These are phyloP conservation scores for Chaetodon trifasciatus DNA, from an alignment of 2,797 vertebrate genomes.

Conservation along the genomic window DNA sequence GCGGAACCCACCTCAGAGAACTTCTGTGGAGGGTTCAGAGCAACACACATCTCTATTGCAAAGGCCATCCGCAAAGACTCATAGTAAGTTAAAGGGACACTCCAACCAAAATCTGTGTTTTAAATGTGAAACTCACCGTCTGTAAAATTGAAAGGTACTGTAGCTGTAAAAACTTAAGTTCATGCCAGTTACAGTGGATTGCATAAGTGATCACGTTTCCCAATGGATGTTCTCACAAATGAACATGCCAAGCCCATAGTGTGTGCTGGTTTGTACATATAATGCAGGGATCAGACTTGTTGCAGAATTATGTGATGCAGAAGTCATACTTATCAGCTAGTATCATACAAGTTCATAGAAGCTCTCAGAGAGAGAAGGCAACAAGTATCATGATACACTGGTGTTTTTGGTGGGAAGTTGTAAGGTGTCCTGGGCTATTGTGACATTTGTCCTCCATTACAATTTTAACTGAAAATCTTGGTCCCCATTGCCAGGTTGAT, in stretches of 20 bases:
- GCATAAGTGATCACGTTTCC: neutral
- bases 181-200: neutral
- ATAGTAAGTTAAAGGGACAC: slow-evolving; percentile 68
- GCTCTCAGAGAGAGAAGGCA: too few species aligned
- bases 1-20: slow-evolving; percentile 87
- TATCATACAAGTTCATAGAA: too few species aligned
- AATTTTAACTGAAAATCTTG: neutral
- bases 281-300: neutral
- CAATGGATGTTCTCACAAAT: neutral
- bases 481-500: too few species aligned
- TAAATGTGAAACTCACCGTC: neutral
- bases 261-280: neutral
- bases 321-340: neutral
- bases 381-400: neutral
- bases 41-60: slow-evolving; percentile 60
- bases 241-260: neutral
- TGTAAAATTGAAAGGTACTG: neutral
- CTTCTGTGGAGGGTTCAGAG: slow-evolving; percentile 75
- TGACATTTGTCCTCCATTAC: neutral
- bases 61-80: slow-evolving; percentile 83
- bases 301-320: neutral
- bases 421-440: too few species aligned
- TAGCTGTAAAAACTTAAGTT: neutral
- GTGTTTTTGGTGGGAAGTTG: too few species aligned
- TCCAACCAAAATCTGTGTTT: neutral